These are phyloP conservation scores for Drepana falcataria DNA, from an alignment of 2,888 invertebrate genomes.

Conservation along the genomic window DNA sequence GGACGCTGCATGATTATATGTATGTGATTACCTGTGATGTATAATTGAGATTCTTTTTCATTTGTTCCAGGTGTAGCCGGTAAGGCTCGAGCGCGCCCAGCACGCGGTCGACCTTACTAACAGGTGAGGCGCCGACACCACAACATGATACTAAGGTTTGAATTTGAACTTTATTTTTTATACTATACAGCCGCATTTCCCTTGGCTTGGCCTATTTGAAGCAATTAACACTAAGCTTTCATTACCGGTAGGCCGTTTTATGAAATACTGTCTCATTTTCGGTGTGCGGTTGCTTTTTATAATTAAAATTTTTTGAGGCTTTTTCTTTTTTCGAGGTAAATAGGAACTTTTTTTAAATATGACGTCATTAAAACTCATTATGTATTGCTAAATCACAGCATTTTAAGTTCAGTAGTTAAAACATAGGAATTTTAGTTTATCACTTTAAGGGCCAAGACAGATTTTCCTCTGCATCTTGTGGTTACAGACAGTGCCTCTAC, in stretches of 20 bases:
- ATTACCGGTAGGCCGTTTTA: constrained; percentile 32
- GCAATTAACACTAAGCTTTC: constrained; percentile 37
- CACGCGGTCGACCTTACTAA: constrained; percentile 75
- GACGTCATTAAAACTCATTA: too few relatives aligned
- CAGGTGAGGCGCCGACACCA: constrained; percentile 76
- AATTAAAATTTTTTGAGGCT: constrained; percentile 19
- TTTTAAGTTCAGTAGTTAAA: too few relatives aligned
- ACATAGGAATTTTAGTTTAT: too few relatives aligned
- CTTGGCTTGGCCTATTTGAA: constrained; percentile 12
- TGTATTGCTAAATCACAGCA: too few relatives aligned
- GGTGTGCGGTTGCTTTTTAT: constrained; percentile 24
- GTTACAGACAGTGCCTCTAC: too few relatives aligned
- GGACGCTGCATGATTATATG: too few relatives aligned
- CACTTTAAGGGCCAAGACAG: too few relatives aligned
- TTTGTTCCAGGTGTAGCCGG: constrained; percentile 62
- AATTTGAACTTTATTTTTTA: constrained; percentile 57
- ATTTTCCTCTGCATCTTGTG: too few relatives aligned
- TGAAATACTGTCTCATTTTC: constrained; percentile 35
- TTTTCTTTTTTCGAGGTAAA: not conserved
- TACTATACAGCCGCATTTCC: constrained; percentile 16
- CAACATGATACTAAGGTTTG: constrained; percentile 78
- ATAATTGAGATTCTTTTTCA: constrained; percentile 7
- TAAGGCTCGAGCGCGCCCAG: constrained; percentile 68
- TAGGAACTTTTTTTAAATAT: too few relatives aligned
- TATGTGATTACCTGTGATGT: too few relatives aligned